phyloP scores from a whole-genome alignment of 2,888 invertebrate genomes.

The Chrysolina americana region DNA sequence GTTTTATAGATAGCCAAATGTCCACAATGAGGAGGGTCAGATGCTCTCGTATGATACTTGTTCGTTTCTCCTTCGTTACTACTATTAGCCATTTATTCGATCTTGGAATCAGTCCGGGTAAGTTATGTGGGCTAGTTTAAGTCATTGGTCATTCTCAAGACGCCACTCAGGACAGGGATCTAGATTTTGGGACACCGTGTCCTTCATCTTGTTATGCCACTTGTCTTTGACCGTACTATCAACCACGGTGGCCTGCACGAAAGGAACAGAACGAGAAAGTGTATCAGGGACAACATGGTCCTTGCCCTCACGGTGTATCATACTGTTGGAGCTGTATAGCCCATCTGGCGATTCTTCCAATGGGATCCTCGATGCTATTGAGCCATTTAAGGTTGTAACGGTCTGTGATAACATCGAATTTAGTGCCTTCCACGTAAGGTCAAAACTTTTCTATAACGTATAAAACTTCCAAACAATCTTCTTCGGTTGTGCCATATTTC shows the following conservation, averaged over 20 bases:
- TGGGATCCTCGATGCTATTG: too few relatives aligned
- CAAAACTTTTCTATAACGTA: constrained; percentile 10
- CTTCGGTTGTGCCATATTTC: neutral
- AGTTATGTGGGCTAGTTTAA: neutral
- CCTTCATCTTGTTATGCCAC: neutral
- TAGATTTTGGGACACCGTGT: neutral
- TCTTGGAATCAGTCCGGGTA: neutral
- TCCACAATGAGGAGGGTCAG: constrained; percentile 46
- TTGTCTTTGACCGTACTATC: neutral
- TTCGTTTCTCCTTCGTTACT: constrained; percentile 10
- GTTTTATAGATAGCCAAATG: constrained; percentile 53
- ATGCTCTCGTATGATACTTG: constrained; percentile 19
- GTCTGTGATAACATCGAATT: constrained; percentile 30
- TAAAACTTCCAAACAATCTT: neutral
- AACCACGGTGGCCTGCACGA: neutral
- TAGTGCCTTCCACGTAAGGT: constrained; percentile 39
- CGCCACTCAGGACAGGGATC: neutral
- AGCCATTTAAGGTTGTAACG: too few relatives aligned
- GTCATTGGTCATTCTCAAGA: neutral
- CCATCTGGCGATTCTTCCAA: too few relatives aligned
- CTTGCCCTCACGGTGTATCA: too few relatives aligned
- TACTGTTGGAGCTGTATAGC: too few relatives aligned
- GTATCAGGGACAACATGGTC: constrained; percentile 46
- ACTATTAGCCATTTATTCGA: neutral
- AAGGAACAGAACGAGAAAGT: constrained; percentile 42